Base-by-base conservation (phyloP, 2,888 invertebrate species). In the Ptychoptera albimana region DNA sequence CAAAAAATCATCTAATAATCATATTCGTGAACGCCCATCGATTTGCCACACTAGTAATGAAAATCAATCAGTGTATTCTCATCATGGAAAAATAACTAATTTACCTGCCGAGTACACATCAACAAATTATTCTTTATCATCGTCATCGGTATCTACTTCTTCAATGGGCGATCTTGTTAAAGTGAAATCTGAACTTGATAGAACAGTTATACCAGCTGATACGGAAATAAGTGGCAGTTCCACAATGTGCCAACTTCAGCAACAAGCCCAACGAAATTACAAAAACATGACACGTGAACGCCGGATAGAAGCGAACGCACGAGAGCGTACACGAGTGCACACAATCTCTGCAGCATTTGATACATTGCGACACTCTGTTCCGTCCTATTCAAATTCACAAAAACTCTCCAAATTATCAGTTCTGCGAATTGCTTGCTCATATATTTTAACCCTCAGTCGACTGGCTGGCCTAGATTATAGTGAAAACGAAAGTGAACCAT, bases 261-360 rank as follows among this genome's bases (percentile, higher is more conserved):
- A 57, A 13, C 60, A 67, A 45, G 69, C 75, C 44, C 79, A 84
- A 50, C 85, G 88, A 50, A 92, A 92, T 61, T 93, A 93, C 66
- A 93, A 93, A 60, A 93, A 91, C 61, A 92, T 93, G 91, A 93
- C 88, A 0, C 72, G 89, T 14, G 92, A 92, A 60, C 69, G 93
- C 52, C 71, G 93, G 50, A 88, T 93, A 57, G 93, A 94, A 60
- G 93, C 93, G 0, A 94, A 94, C 59, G 93, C 93, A 0, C 71
- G 93, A 6, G 93, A 94, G 60, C 68, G 93, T 47, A 89, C 92
- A 7, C 71, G 93, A 43, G 93, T 94, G 1, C 93, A 94, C 62
- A 93, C 93, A 1, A 94, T 94, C 51, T 91, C 91, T 57, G 92
- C 92, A 0, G 93, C 93, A 0, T 94, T 93, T 60, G 93, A 94